Conservation (phyloP, 2,888 invertebrate genomes). For the Unio pictorum region DNA sequence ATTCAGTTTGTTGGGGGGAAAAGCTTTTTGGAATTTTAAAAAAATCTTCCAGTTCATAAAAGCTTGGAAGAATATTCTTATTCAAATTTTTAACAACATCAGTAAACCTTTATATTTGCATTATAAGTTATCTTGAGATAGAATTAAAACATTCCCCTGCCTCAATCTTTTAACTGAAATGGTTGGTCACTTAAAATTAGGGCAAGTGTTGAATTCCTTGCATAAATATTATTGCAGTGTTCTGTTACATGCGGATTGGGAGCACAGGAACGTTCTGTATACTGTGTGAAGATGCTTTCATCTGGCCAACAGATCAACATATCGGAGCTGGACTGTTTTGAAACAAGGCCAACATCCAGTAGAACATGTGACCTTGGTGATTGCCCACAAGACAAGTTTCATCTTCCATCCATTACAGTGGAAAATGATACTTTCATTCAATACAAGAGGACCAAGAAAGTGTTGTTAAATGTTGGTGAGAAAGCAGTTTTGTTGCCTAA, state of each 20-base stretch:
- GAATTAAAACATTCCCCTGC: too few relatives aligned
- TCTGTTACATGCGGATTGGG: slow-evolving; percentile 92
- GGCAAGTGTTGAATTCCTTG: not conserved
- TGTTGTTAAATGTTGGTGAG: slow-evolving; percentile 51
- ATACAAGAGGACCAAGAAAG: slow-evolving; percentile 45
- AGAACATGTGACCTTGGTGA: slow-evolving; percentile 48
- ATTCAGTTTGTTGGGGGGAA: too few relatives aligned
- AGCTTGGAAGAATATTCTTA: too few relatives aligned
- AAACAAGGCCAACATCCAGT: slow-evolving; percentile 36
- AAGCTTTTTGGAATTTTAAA: too few relatives aligned
- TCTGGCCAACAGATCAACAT: slow-evolving; percentile 44
- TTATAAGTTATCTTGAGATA: too few relatives aligned
- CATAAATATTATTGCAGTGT: slow-evolving; percentile 77
- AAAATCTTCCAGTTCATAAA: too few relatives aligned
- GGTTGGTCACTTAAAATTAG: too few relatives aligned
- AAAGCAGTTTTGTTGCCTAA: slow-evolving; percentile 53
- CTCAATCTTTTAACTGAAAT: too few relatives aligned
- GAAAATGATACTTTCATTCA: slow-evolving; percentile 59
- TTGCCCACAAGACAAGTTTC: slow-evolving; percentile 39
- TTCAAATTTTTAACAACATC: too few relatives aligned
- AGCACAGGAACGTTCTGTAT: slow-evolving; percentile 86
- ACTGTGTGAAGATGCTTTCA: slow-evolving; percentile 77
- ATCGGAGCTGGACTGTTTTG: slow-evolving; percentile 45
- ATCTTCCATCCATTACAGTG: slow-evolving; percentile 46
- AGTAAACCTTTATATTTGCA: too few relatives aligned